These are phyloP conservation scores for Melanotaenia parkinsoni DNA, from an alignment of 2,797 vertebrate genomes.

Conservation along the genomic window DNA sequence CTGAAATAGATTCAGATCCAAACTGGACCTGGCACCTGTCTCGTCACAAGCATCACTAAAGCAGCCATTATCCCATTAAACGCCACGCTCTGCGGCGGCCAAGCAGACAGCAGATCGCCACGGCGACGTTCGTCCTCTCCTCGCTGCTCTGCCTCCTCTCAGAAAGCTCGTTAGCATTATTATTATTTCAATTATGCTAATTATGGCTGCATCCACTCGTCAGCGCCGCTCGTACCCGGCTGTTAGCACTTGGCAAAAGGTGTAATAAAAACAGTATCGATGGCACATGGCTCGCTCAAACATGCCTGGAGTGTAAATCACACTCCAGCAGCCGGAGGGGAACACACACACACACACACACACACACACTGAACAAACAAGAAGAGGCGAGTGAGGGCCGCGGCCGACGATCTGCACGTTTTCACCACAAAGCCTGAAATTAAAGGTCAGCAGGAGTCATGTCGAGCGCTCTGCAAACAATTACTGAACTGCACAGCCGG, in stretches of 20 bases:
- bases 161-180: constrained; percentile 80
- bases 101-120: constrained; percentile 12
- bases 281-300: constrained; percentile 57
- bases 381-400: constrained; percentile 28
- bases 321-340: constrained; percentile 47
- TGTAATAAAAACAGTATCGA: constrained; percentile 77
- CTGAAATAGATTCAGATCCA: neutral
- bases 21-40: constrained; percentile 48
- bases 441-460: constrained; percentile 65
- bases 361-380: constrained; percentile 39
- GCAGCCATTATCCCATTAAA: constrained; percentile 68
- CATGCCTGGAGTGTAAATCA: constrained; percentile 69
- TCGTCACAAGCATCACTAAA: constrained; percentile 47
- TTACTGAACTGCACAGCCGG: constrained; percentile 51
- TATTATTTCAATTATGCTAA: constrained; percentile 86
- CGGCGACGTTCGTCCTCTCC: constrained; percentile 30
- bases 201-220: constrained; percentile 78
- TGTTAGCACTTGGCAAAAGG: constrained; percentile 73
- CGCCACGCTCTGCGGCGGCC: constrained; percentile 23
- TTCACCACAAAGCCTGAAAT: constrained; percentile 52
- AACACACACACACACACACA: constrained; percentile 9
- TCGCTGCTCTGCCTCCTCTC: constrained; percentile 60
- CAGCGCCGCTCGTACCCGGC: constrained; percentile 57
- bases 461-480: constrained; percentile 62
- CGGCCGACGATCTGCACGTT: constrained; percentile 39